These are phyloP conservation scores for Pygocentrus nattereri DNA, from an alignment of 2,797 vertebrate species.

Conservation along the genomic window DNA sequence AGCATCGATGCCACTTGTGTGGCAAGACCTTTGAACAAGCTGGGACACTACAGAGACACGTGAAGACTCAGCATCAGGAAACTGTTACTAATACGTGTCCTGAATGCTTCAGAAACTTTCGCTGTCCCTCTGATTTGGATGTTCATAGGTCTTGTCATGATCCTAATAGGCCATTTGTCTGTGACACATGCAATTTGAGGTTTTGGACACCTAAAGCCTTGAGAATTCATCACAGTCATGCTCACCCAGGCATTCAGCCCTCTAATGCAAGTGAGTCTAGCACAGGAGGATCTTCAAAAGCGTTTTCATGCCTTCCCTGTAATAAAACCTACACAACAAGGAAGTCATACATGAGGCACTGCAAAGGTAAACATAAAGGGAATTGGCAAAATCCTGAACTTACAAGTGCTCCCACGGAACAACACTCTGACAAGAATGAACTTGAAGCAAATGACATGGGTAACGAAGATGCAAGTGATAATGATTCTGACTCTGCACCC, in stretches of 20 bases:
- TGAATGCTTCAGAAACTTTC: constrained; percentile 67
- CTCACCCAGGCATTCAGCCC: constrained; percentile 57
- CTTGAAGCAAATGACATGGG: constrained; percentile 59
- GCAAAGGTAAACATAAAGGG: constrained; percentile 67
- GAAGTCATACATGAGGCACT: constrained; percentile 75
- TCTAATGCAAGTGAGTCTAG: constrained; percentile 3
- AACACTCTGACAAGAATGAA: constrained; percentile 62
- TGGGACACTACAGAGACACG: constrained; percentile 72
- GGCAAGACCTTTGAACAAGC: constrained; percentile 65
- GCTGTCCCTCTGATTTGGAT: constrained; percentile 69
- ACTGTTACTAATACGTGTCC: constrained; percentile 64
- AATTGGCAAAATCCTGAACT: constrained; percentile 8
- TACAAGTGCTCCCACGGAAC: constrained; percentile 49
- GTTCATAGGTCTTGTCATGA: constrained; percentile 74
- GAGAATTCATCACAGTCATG: constrained; percentile 67
- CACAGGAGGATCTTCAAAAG: constrained; percentile 13
- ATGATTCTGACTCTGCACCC: constrained; percentile 81
- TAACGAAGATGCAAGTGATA: constrained; percentile 58
- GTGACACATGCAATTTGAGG: constrained; percentile 70
- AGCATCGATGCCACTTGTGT: constrained; percentile 71
- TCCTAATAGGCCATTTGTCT: constrained; percentile 69
- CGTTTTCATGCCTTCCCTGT: constrained; percentile 74
- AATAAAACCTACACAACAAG: constrained; percentile 71
- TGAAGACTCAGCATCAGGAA: constrained; percentile 68
- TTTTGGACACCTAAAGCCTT: constrained; percentile 72